Conservation (phyloP, 1,140 invertebrate genomes). For the Aphaenogaster rudis region DNA sequence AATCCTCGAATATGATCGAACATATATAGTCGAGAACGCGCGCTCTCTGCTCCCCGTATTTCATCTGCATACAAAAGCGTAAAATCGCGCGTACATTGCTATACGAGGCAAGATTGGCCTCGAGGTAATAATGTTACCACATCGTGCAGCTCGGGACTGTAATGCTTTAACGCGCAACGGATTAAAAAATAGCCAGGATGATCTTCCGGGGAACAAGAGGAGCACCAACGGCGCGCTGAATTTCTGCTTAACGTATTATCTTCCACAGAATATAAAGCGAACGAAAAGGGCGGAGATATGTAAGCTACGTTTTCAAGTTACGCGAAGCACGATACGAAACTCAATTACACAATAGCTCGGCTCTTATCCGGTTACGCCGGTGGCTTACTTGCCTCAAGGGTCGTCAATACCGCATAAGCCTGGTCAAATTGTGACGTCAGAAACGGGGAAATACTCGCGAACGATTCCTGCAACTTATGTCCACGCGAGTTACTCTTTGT, state of each 20-base stretch:
- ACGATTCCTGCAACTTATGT: constrained; percentile 13
- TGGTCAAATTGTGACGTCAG: constrained; percentile 31
- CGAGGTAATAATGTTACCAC: constrained; percentile 31
- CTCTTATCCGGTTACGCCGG: constrained; percentile 39
- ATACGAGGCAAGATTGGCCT: constrained; percentile 5
- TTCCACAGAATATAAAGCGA: not conserved
- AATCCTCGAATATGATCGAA: not conserved
- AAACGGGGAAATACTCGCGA: constrained; percentile 10
- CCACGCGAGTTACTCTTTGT: constrained; percentile 29
- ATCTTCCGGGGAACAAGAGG: constrained; percentile 15
- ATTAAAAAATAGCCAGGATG: constrained; percentile 45
- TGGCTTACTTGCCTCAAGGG: constrained; percentile 24
- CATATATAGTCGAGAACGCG: not conserved
- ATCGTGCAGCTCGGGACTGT: constrained; percentile 10
- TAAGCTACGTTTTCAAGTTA: constrained; percentile 39
- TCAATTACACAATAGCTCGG: constrained; percentile 46
- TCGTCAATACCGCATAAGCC: constrained; percentile 36
- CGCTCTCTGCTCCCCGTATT: not conserved
- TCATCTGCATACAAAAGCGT: constrained; percentile 9
- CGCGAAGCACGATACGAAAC: constrained; percentile 17
- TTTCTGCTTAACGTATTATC: constrained; percentile 47
- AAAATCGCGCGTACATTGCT: constrained; percentile 3
- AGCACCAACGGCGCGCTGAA: not conserved
- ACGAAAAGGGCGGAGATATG: constrained; percentile 20
- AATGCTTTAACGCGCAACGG: constrained; percentile 32